phyloP scores from a whole-genome alignment of 2,888 invertebrate species.

The Drosophila yooni region DNA sequence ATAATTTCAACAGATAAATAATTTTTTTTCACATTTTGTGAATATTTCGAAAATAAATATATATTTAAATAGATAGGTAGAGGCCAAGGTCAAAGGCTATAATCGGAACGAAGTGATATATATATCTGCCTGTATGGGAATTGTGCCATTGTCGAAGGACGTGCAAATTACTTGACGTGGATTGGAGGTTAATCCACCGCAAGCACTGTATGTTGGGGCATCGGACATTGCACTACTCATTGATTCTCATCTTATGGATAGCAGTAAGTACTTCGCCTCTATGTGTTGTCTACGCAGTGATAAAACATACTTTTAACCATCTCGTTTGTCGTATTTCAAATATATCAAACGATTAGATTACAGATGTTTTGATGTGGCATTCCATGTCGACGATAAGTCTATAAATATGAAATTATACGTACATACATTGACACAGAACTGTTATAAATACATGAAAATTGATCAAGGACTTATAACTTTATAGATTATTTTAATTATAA shows the following conservation, averaged over 20 bases:
- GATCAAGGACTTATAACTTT: neutral
- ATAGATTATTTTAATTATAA: too few relatives aligned
- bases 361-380: neutral
- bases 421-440: neutral
- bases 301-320: neutral
- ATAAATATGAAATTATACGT: neutral
- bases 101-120: slow-evolving; percentile 64
- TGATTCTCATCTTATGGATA: slow-evolving; percentile 18
- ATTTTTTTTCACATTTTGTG: neutral
- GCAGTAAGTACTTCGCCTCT: slow-evolving; percentile 46
- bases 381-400: neutral
- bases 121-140: slow-evolving; percentile 82
- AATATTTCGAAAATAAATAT: too few relatives aligned
- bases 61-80: slow-evolving; percentile 54
- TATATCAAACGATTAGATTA: neutral
- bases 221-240: slow-evolving; percentile 22
- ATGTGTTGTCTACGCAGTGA: neutral
- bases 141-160: slow-evolving; percentile 68
- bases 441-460: too few relatives aligned
- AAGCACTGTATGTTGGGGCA: slow-evolving; percentile 27
- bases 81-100: slow-evolving; percentile 69
- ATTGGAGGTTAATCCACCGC: neutral
- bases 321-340: neutral
- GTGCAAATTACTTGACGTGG: slow-evolving; percentile 38
- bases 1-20: neutral